Conservation (phyloP, 2,888 invertebrate genomes). For the Pterobdella sp. region DNA sequence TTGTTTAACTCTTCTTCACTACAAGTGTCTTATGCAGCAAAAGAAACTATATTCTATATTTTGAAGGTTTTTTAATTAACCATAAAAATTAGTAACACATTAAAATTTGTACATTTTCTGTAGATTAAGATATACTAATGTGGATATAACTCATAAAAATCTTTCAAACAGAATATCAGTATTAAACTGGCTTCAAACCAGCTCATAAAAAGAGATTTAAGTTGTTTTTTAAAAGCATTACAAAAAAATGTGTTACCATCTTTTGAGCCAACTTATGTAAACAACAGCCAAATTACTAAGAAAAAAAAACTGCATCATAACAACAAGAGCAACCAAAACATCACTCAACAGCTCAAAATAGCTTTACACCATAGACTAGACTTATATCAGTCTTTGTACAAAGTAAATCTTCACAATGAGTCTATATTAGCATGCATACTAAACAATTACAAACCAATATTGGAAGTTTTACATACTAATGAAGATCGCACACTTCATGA, state of each 20-base stretch:
- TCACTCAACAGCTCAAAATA: not conserved
- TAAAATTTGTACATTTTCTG: not conserved
- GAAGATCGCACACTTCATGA: not conserved
- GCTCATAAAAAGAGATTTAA: too few relatives aligned
- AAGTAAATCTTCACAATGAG: not conserved
- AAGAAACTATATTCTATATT: not conserved
- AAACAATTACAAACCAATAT: too few relatives aligned
- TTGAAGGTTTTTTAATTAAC: not conserved
- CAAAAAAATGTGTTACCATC: too few relatives aligned
- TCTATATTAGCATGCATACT: too few relatives aligned
- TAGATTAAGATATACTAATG: not conserved
- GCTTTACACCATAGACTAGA: conserved; percentile 5
- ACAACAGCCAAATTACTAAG: too few relatives aligned
- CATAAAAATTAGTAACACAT: not conserved
- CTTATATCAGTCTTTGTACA: not conserved
- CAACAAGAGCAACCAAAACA: not conserved
- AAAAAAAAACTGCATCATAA: not conserved
- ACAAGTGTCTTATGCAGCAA: not conserved
- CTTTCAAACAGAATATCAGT: too few relatives aligned
- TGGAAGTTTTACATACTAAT: too few relatives aligned
- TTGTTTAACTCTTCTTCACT: not conserved
- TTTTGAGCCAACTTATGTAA: too few relatives aligned
- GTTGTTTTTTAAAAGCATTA: too few relatives aligned
- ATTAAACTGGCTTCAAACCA: too few relatives aligned
- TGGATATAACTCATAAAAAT: too few relatives aligned